Base-by-base conservation (phyloP, 1,140 invertebrate genomes). In the Solenopsis fugax region DNA sequence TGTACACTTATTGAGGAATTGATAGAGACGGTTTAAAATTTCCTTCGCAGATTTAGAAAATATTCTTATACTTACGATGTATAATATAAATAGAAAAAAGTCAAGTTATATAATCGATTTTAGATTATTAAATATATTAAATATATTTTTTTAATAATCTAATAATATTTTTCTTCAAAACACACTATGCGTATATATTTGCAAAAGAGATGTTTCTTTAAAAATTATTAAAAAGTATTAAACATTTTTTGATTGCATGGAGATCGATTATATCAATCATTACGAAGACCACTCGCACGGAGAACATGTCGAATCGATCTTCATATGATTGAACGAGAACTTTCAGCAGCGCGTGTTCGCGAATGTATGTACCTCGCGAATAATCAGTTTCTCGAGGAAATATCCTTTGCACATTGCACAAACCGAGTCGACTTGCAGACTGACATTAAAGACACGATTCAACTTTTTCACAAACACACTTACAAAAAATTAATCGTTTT, bases 241-340 rank as follows among this genome's bases (percentile, higher is more conserved):
- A 16, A 29, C 24, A 29, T 24, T 62, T 77, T 29, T 48, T 21
- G 1, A 75, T 56, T 4, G 16, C 21, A 13, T 13, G 16, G 3
- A 4, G 13, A 4, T 5, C 16, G 41, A 37, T 64, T 77, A 77
- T 77, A 77, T 77, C 52, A 77, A 62, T 76, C 37, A 48, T 48
- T 5, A 12, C 4, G 37, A 48, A 41, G n/a, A 76, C 41, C 34
- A 75, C 13, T 56, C 6, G 18, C 10, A 21, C 9, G 6, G 29
- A 56, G 5, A 64, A 16, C 41, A 1, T 29, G 29, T 62, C 52
- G 13, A 64, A 77, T 62, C 41, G 58, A 77, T 77, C n/a, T 77
- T 48, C 24, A 1, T 16, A 9, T 50, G 18, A 48, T 62, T 62
- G 41, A 76, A 76, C 9, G 16, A 16, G 2, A 60, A 45, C 24